Evolutionary conservation across 2,888 invertebrate genomes (phyloP).

Genomic region (Caenorhabditis japonica): DNA sequence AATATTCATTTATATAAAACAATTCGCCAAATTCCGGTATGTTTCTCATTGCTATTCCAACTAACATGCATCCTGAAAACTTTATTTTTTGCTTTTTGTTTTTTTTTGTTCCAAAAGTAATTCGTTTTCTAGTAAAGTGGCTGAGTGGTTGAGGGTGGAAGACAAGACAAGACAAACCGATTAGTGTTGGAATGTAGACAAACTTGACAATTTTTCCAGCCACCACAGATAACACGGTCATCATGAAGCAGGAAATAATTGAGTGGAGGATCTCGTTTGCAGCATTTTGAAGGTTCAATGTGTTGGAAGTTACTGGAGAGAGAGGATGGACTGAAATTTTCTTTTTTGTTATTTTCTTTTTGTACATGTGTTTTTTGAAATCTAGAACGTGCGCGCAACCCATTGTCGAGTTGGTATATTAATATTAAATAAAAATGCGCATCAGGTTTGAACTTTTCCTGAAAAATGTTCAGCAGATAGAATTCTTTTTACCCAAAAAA

Average conservation of each 20-base stretch:
- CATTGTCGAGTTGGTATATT: too few species aligned
- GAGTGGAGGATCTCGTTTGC: slow-evolving; percentile 53
- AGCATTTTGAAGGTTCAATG: slow-evolving; percentile 44
- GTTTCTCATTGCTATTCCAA: slow-evolving; percentile 57
- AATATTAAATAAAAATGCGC: too few species aligned
- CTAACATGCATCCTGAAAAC: slow-evolving; percentile 50
- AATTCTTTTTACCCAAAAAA: too few species aligned
- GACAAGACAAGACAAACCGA: slow-evolving; percentile 31
- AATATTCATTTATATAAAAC: slow-evolving; percentile 51
- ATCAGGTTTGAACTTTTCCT: too few species aligned
- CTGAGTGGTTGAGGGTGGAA: not conserved
- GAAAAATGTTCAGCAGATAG: too few species aligned
- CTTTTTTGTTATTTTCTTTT: not conserved
- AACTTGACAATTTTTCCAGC: slow-evolving; percentile 48
- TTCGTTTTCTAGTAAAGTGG: slow-evolving; percentile 9
- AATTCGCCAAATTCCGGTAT: slow-evolving; percentile 43
- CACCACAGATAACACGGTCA: slow-evolving; percentile 37
- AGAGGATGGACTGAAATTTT: slow-evolving; percentile 39
- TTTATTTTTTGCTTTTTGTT: too few species aligned
- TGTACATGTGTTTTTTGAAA: too few species aligned
- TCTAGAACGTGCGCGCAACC: too few species aligned
- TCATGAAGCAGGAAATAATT: slow-evolving; percentile 51
- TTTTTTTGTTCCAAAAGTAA: too few species aligned
- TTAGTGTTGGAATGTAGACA: slow-evolving; percentile 47
- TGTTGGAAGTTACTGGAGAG: slow-evolving; percentile 36